Evolutionary conservation across 53 echinoderm and acorn worm species (phyloP).

Genomic region (Holothuria scabra): DNA sequence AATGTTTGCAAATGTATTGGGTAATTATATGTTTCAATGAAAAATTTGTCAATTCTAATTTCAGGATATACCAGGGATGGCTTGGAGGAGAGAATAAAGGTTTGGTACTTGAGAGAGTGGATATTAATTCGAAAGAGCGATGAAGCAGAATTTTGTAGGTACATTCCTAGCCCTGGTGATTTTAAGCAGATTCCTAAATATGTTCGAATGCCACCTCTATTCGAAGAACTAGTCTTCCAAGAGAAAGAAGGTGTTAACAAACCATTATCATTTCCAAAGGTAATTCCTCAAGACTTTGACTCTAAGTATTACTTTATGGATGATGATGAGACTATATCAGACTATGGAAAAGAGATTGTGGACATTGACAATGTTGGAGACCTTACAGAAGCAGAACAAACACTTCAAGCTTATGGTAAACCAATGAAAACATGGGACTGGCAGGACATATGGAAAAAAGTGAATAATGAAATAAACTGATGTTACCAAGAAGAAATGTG

Average conservation of each 20-base stretch:
- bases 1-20: too few relatives aligned
- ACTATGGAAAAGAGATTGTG: constrained; percentile 29
- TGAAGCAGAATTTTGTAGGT: constrained; percentile 79
- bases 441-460: constrained; percentile 29
- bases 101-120: constrained; percentile 87
- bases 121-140: constrained; percentile 86
- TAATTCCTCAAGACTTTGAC: not conserved
- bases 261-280: not conserved
- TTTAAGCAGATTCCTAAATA: constrained; percentile 77
- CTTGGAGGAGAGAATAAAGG: constrained; percentile 62
- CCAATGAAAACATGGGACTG: constrained; percentile 21
- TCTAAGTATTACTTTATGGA: constrained; percentile 10
- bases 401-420: constrained; percentile 5
- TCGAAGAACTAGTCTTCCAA: constrained; percentile 75
- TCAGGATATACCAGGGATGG: constrained; percentile 85
- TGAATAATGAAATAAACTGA: constrained; percentile 3
- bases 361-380: constrained; percentile 16
- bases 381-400: constrained; percentile 1
- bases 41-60: too few relatives aligned
- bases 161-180: constrained; percentile 74
- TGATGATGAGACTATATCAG: constrained; percentile 13
- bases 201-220: constrained; percentile 79
- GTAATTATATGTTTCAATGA: too few relatives aligned
- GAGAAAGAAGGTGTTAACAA: constrained; percentile 50
- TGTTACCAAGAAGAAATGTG: too few relatives aligned